These are phyloP conservation scores for Drosophila bocqueti DNA, from an alignment of 1,140 invertebrate genomes.

Conservation along the genomic window DNA sequence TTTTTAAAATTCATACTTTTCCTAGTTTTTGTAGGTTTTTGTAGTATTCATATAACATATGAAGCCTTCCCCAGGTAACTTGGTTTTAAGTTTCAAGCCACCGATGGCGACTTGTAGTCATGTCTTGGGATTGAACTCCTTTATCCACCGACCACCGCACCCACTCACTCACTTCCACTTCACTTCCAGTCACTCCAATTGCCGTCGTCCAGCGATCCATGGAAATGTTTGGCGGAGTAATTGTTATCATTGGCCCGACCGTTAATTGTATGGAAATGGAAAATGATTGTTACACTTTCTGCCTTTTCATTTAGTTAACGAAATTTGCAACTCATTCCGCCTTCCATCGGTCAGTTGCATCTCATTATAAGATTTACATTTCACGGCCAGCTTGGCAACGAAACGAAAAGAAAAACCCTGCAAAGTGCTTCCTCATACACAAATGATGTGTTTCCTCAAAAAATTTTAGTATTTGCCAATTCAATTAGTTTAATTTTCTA, in stretches of 20 bases:
- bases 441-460: slow-evolving; percentile 33
- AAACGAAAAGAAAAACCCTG: slow-evolving; percentile 4
- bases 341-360: slow-evolving; percentile 54
- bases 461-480: slow-evolving; percentile 14
- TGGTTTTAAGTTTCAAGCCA: slow-evolving; percentile 4
- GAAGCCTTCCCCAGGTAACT: not conserved
- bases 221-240: slow-evolving; percentile 39
- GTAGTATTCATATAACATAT: not conserved
- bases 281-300: slow-evolving; percentile 72
- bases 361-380: slow-evolving; percentile 69
- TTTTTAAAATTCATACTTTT: not conserved
- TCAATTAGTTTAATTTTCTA: slow-evolving; percentile 2
- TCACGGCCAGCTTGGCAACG: slow-evolving; percentile 65
- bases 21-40: no score
- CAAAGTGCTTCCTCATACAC: slow-evolving; percentile 34
- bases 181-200: slow-evolving; percentile 10
- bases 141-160: slow-evolving; percentile 6
- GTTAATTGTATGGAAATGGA: slow-evolving; percentile 73
- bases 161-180: slow-evolving; percentile 4
- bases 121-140: slow-evolving; percentile 9
- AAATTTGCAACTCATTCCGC: slow-evolving; percentile 52
- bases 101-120: slow-evolving; percentile 10
- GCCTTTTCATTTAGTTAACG: slow-evolving; percentile 43
- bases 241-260: slow-evolving; percentile 32
- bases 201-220: slow-evolving; percentile 36